Base-by-base conservation (phyloP, 2,113 vertebrate genomes). In the Sinocyclocheilus anophthalmus region DNA sequence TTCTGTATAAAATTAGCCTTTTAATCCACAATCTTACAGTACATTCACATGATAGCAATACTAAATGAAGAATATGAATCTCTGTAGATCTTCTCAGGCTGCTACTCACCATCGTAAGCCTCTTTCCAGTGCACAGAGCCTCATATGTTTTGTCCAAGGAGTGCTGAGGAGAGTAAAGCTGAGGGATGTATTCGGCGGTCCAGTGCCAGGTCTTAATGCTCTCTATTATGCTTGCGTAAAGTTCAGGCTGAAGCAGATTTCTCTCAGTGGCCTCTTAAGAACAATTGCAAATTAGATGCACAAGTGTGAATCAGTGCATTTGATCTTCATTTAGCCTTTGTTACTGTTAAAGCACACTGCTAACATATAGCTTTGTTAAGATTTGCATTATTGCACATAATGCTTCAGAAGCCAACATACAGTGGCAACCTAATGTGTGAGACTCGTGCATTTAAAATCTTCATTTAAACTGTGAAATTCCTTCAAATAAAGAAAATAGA, bases 101-200 rank as follows among this genome's bases (percentile, higher is more conserved):
- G 39, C 39, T 39, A 39, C 45, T 48, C 61, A 88, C 90, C 89
- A 87, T 84, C 83, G n/a, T 84, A 8, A 80, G 12, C 2, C 73
- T 20, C 1, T 87, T 83, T 26, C 91, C 91, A 72, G 89, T 76
- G 77, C 91, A 92, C 30, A 92, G 85, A 16, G 61, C 67, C 48
- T 89, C 88, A 76, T 91, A 89, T 14, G 22, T 24, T 30, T 30
- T 39, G 18, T 70, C 14, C 79, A 24, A 55, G 13, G 48, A 16
- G 12, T 10, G 42, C 42, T 45, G 37, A 37, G 37, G 37, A 5
- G 37, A 37, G 37, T 37, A 37, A 4, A 37, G 37, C 37, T 37
- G 42, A 45, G 42, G 9, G 45, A 6, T 22, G 11, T 57, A 16
- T 33, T 50, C 63, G 8, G 65, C 12, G 18, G 33, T 37, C 61